These are phyloP conservation scores for Tokudaia tokunoshimensis DNA, from an alignment of 2,797 vertebrate species.

Conservation along the genomic window DNA sequence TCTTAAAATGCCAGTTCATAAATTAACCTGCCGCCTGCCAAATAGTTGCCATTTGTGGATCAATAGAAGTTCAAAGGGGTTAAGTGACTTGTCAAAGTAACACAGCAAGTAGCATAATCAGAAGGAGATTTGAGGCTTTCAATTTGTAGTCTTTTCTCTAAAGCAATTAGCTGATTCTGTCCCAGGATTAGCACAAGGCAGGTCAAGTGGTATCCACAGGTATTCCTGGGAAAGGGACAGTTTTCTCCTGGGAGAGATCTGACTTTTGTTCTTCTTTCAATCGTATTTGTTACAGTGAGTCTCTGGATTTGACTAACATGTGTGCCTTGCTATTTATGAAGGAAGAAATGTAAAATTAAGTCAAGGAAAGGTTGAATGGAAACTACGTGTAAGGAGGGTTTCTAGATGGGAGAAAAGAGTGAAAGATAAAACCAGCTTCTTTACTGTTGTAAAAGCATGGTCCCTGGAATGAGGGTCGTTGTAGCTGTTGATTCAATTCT, in stretches of 20 bases:
- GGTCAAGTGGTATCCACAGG: constrained; percentile 43
- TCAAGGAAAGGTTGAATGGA: not conserved
- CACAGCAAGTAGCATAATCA: constrained; percentile 43
- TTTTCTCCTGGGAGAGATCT: constrained; percentile 53
- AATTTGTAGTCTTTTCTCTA: constrained; percentile 66
- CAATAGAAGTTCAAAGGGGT: constrained; percentile 71
- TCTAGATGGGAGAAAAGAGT: constrained; percentile 46
- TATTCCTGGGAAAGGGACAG: constrained; percentile 39
- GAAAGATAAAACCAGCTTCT: not conserved
- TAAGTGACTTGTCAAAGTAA: constrained; percentile 73
- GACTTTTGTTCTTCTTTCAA: not conserved
- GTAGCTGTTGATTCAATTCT: constrained; percentile 55
- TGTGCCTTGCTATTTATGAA: constrained; percentile 52
- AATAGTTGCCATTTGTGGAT: constrained; percentile 74
- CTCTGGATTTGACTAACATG: constrained; percentile 55
- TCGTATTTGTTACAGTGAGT: constrained; percentile 53
- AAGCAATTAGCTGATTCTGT: constrained; percentile 63
- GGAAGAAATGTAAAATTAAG: constrained; percentile 57
- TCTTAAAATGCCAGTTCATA: constrained; percentile 59
- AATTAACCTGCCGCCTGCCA: constrained; percentile 65
- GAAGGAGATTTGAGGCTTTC: constrained; percentile 57
- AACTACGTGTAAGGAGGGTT: constrained; percentile 22
- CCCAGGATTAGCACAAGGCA: constrained; percentile 5
- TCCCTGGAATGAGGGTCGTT: not conserved
- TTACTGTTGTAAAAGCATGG: not conserved